These are phyloP conservation scores for Emydoidea blandingii DNA, from an alignment of 2,797 vertebrate genomes.

Conservation along the genomic window DNA sequence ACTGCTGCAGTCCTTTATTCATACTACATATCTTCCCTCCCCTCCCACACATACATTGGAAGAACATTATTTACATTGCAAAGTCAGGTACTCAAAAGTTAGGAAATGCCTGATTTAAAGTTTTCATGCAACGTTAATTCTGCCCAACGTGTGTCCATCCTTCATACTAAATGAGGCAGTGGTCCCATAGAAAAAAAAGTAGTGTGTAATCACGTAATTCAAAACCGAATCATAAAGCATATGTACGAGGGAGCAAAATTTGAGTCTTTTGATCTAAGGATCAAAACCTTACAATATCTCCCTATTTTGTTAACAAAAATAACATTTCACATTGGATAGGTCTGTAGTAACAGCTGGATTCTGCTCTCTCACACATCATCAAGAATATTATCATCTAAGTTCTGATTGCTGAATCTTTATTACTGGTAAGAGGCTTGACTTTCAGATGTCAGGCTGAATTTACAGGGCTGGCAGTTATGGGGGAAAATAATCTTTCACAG, in stretches of 20 bases:
- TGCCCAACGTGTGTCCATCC: slow-evolving; percentile 14
- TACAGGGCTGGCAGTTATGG: not conserved
- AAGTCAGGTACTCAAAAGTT: slow-evolving; percentile 5
- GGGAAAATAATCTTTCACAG: slow-evolving; percentile 32
- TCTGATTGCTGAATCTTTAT: slow-evolving; percentile 21
- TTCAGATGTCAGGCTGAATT: slow-evolving; percentile 11
- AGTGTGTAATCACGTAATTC: slow-evolving; percentile 58
- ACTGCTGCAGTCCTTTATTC: not conserved
- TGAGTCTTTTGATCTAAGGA: not conserved
- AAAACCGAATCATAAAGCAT: slow-evolving; percentile 58
- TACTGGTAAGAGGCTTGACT: not conserved
- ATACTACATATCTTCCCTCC: not conserved
- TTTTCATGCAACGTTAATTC: slow-evolving; percentile 45
- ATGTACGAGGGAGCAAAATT: slow-evolving; percentile 64
- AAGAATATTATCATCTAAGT: slow-evolving; percentile 2
- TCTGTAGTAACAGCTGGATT: not conserved
- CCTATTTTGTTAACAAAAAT: not conserved
- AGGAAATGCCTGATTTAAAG: not conserved
- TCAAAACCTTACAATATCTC: not conserved
- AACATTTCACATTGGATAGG: not conserved
- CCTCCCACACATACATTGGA: not conserved
- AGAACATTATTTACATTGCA: not conserved
- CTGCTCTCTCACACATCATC: not conserved
- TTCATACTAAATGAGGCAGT: slow-evolving; percentile 29
- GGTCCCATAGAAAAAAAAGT: slow-evolving; percentile 60